Base-by-base conservation (phyloP, 2,113 vertebrate genomes). In the Hipposideros armiger region DNA sequence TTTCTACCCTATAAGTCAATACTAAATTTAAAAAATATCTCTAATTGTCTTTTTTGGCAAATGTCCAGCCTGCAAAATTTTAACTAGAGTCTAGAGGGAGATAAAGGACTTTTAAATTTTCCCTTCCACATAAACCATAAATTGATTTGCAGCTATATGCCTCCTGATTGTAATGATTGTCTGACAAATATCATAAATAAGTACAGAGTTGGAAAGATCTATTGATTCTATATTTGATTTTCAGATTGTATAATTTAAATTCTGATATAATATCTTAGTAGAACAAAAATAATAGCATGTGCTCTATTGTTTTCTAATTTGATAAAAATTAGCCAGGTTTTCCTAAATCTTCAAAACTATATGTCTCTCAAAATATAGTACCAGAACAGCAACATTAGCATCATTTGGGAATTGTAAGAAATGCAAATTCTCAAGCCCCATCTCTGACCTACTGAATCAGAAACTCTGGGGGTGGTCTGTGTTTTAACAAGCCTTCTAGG, bases 1-100 rank as follows among this genome's bases (percentile, higher is more conserved):
- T 95, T 87, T 82, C 42, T 62, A 74, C 54, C 30, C 58, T 24
- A 9, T 88, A 84, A 93, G 36, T 74, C 60, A 74, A 58, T 70
- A 42, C 24, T 62, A 76, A 95, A 52, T 81, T 86, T 96, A 84
- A 92, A 89, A 45, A 88, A 70, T 80, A 64, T 84, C 26, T 47
- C 50, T 66, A 87, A 45, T 86, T 80, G 5, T 19, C 7, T 64
- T 95, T 66, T 80, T 36, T 67, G 80, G 58, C 47, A 92, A 69
- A 92, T 82, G 14, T 76, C 26, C 72, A 73, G 91, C 24, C 90
- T 97, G 77, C 47, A 97, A 81, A 52, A 52, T 81, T 95, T 91
- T 0, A 92, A 1, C 36, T 82, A 86, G 52, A 96, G 45, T 4
- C 90, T 88, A 82, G 95, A 60, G 87, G 73, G 87, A 78, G 66